A percentile compares a stretch with the other conserved stretches of the same genome.
Evolutionary conservation across 2,113 vertebrate species (phyloP).

Genomic region (Chauna torquata): DNA sequence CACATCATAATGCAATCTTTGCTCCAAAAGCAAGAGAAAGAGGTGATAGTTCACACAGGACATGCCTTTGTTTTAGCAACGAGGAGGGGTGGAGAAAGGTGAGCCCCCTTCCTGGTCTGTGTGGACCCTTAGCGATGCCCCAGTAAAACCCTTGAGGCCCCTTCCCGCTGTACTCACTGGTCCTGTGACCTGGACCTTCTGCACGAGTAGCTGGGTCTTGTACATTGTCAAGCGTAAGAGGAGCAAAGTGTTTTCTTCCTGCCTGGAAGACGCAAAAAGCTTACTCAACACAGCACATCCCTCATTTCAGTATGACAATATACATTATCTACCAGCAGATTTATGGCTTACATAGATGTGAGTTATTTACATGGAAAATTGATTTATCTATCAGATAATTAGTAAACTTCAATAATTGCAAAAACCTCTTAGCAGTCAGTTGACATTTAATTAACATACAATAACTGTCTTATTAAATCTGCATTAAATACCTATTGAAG

Average conservation of each 20-base stretch:
- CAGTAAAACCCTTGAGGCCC: not conserved
- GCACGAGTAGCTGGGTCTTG: too few species aligned
- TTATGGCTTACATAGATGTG: slow-evolving; percentile 76
- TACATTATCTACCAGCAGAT: slow-evolving; percentile 65
- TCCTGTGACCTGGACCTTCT: not conserved
- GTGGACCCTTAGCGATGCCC: not conserved
- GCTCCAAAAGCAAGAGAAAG: not conserved
- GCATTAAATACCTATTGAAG: slow-evolving; percentile 81
- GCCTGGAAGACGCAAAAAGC: not conserved
- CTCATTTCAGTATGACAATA: slow-evolving; percentile 61
- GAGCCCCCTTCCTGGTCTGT: accelerated
- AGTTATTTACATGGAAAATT: slow-evolving; percentile 77
- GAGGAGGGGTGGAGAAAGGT: not conserved
- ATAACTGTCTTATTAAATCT: slow-evolving; percentile 86
- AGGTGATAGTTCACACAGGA: too few species aligned
- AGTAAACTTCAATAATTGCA: slow-evolving; percentile 82
- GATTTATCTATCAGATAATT: slow-evolving; percentile 85
- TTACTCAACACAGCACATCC: slow-evolving; percentile 18
- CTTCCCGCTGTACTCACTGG: accelerated
- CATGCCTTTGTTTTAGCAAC: not conserved
- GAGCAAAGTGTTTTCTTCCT: not conserved
- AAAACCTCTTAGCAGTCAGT: slow-evolving; percentile 82
- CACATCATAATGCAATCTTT: not conserved
- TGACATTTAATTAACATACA: slow-evolving; percentile 85
- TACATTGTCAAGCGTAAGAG: not conserved